Evolutionary conservation across 92 coral and sea anemone genomes (phyloP).

Genomic region (Actinernus sp.): DNA sequence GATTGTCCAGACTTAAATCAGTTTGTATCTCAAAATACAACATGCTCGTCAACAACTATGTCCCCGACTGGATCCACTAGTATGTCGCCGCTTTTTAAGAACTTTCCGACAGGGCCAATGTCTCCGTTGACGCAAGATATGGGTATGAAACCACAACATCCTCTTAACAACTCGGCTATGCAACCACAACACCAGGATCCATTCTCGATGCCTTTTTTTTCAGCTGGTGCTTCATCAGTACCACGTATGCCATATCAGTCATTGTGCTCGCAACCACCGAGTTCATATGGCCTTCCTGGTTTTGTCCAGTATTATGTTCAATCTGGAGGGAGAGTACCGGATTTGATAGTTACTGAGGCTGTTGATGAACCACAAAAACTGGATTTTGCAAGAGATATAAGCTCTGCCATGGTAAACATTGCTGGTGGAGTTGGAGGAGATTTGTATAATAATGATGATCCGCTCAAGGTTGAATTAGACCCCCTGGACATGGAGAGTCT

Average conservation of each 20-base stretch:
- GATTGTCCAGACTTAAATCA: constrained; percentile 38
- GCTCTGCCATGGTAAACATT: constrained; percentile 64
- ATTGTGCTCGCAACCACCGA: constrained; percentile 58
- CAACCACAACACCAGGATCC: constrained; percentile 84
- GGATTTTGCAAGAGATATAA: constrained; percentile 81
- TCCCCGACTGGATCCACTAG: constrained; percentile 82
- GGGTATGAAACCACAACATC: constrained; percentile 81
- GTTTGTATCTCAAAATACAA: constrained; percentile 42
- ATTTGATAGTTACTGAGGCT: constrained; percentile 82
- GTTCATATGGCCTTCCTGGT: constrained; percentile 37
- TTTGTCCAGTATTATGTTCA: constrained; percentile 64
- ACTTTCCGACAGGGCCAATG: constrained; percentile 78
- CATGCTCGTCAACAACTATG: constrained; percentile 74
- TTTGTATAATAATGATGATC: constrained; percentile 58
- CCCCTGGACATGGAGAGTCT: constrained; percentile 88
- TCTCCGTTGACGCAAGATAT: constrained; percentile 75
- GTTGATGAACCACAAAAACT: constrained; percentile 76
- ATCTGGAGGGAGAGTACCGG: constrained; percentile 59
- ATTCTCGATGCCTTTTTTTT: constrained; percentile 47
- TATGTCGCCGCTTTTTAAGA: constrained; percentile 79
- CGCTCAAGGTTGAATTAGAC: constrained; percentile 70
- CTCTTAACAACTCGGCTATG: constrained; percentile 35
- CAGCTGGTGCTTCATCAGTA: constrained; percentile 28
- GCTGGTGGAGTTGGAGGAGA: constrained; percentile 57
- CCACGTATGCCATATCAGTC: constrained; percentile 64